Base-by-base conservation (phyloP, 2,888 invertebrate species). In the Siphlonurus alternatus region DNA sequence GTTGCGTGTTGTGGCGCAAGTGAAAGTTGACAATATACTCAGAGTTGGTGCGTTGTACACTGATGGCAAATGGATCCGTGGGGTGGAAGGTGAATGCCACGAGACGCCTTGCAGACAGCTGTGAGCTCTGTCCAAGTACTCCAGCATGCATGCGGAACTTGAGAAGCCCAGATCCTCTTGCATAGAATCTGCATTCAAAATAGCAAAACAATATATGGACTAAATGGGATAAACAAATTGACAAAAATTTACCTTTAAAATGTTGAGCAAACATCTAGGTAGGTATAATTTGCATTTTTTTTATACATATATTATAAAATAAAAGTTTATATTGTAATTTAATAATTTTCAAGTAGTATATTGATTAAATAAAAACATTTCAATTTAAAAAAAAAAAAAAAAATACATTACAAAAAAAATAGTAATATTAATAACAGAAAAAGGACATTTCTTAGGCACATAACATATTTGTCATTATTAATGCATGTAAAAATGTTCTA, bases 11-110 rank as follows among this genome's bases (percentile, higher is more conserved):
- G n/a, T 89, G 86, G 72, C 93, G 81, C 64, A 97, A 83, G 73
- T 97, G 97, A 75, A 97, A 92, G 78, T 96, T 96, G 61, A 95
- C 93, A 66, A 93, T 88, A 74, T 96, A 97, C 73, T 93, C 93
- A 1, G 90, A 84, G 76, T 93, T 90, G 10, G 93, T 90, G 70
- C 95, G 81, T 74, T 97, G 96, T 7, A 96, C 92, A 71, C 94
- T 95, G 68, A 97, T 93, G 7, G 93, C 90, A 76, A 97, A 93
- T 0, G 97, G 97, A 77, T 97, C 95, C 18, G 87, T 89, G 0
- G 97, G 97, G 77, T 97, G 97, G 76, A 94, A 96, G 10, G 93
- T 93, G 74, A 95, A 97, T 20, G 96, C 93, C 2, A 95, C 94
- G 18, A 96, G 81, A 69, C 92, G 79, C 68, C 93, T 78, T 15